Conservation (phyloP, 2,888 invertebrate genomes). For the Tinea trinotella region DNA sequence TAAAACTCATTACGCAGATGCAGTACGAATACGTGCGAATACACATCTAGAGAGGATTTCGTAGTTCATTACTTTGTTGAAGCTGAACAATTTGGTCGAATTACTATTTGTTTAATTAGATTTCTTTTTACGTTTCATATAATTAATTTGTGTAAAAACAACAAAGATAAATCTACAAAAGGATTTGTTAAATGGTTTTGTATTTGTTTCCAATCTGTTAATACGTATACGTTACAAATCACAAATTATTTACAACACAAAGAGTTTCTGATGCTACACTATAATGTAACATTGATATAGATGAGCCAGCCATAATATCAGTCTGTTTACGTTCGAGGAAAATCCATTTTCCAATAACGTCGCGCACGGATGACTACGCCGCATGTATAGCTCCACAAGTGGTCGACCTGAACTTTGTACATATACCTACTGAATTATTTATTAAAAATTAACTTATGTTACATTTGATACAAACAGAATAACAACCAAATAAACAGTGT, state of each 20-base stretch:
- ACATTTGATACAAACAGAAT: too few species aligned
- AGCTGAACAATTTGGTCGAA: neutral
- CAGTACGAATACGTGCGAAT: constrained; percentile 28
- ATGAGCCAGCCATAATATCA: neutral
- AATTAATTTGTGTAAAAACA: neutral
- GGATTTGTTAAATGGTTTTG: neutral
- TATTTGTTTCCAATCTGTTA: neutral
- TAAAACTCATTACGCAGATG: constrained; percentile 43
- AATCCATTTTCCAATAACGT: constrained; percentile 44
- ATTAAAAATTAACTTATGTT: too few species aligned
- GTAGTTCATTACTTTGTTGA: neutral
- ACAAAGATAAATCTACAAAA: neutral
- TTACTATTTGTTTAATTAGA: neutral
- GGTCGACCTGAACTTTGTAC: constrained; percentile 39
- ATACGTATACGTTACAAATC: neutral
- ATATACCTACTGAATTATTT: neutral
- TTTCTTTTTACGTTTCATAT: neutral
- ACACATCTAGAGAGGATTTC: neutral
- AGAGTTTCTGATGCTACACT: too few species aligned
- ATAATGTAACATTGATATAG: neutral
- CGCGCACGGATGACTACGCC: constrained; percentile 24
- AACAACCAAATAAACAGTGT: too few species aligned
- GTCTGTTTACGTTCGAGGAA: constrained; percentile 18
- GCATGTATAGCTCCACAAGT: constrained; percentile 43
- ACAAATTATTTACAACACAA: neutral